Evolutionary conservation across 2,797 vertebrate genomes (phyloP), one percentile per base, ranked within the genome.

Genomic region (Enteromius fasciolatus): DNA sequence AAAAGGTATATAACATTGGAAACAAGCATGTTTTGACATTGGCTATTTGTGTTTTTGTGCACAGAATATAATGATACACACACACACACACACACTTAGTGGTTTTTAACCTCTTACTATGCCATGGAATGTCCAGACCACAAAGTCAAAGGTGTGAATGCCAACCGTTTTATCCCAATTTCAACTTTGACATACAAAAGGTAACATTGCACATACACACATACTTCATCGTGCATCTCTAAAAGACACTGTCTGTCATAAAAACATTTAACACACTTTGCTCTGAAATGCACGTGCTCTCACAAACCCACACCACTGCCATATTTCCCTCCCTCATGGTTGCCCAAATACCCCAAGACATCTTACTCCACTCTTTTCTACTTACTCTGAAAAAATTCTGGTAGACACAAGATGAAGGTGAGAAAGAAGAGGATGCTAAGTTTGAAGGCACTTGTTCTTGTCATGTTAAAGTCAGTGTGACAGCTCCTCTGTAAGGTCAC

Each of bases 341-440:
- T 33, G 4, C 17, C 10, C 0, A 1, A 63, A 15, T 12, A 61
- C 68, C 44, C 31, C 10, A 57, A 57, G 10, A n/a, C 61, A 75
- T 44, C 18, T 33, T 82, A 68, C 94, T 95, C 92, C 88, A 96
- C 95, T 95, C 10, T n/a, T 73, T 67, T 95, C 14, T 92, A 91
- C 70, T 92, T 76, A 86, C 92, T 86, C 84, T 90, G 92, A 92
- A 97, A 97, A 92, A 96, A 95, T 57, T 98, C 96, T 48, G 96
- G 96, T 74, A 99, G 95, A 86, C 95, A 96, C 86, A 98, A 87
- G 91, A 97, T 94, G 84, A 97, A 94, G 75, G 89, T 67, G 1
- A 94, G 89, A 87, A 96, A 90, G 88, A 96, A 83, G 83, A 95
- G 92, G 52, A 95, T 78, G 81, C 92, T 50, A 85, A 98, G 93